These are phyloP conservation scores for Drosophila borborema DNA, from an alignment of 2,888 invertebrate species.

Conservation along the genomic window DNA sequence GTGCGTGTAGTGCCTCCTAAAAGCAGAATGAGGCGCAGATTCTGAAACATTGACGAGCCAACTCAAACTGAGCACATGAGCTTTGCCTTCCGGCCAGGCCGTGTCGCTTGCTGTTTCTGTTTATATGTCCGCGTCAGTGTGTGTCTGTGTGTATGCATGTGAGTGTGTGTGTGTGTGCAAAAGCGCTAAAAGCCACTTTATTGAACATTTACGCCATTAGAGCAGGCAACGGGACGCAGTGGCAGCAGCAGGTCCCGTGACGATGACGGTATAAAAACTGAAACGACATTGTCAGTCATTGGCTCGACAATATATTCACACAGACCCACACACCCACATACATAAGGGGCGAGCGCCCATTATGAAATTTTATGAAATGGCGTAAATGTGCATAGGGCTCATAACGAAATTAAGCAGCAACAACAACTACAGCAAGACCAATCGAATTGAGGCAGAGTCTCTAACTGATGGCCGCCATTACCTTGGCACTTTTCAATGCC, in stretches of 20 bases:
- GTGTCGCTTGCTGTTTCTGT: slow-evolving; percentile 15
- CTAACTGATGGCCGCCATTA: slow-evolving; percentile 33
- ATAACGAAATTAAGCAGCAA: slow-evolving; percentile 72
- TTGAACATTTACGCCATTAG: slow-evolving; percentile 81
- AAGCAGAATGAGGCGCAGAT: slow-evolving; percentile 63
- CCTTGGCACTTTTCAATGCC: slow-evolving; percentile 49
- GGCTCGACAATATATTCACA: slow-evolving; percentile 37
- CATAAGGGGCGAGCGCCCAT: slow-evolving; percentile 55
- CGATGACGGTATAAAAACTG: slow-evolving; percentile 68
- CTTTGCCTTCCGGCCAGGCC: slow-evolving; percentile 46
- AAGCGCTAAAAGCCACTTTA: slow-evolving; percentile 78
- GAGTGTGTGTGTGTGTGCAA: slow-evolving; percentile 36
- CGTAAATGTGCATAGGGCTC: slow-evolving; percentile 75
- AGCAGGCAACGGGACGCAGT: slow-evolving; percentile 51
- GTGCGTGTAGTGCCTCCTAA: slow-evolving; percentile 65
- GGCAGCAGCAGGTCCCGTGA: slow-evolving; percentile 44
- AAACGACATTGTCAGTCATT: slow-evolving; percentile 79
- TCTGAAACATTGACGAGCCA: slow-evolving; percentile 50
- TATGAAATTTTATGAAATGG: slow-evolving; percentile 80
- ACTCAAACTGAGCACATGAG: slow-evolving; percentile 43
- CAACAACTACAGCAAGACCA: slow-evolving; percentile 24
- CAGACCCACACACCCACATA: slow-evolving; percentile 11
- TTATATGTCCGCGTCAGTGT: slow-evolving; percentile 7
- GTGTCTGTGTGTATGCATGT: slow-evolving; percentile 17
- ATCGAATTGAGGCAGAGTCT: slow-evolving; percentile 3